Conservation (phyloP, 23 tunicate species). For the Aplidium turbinatum region DNA sequence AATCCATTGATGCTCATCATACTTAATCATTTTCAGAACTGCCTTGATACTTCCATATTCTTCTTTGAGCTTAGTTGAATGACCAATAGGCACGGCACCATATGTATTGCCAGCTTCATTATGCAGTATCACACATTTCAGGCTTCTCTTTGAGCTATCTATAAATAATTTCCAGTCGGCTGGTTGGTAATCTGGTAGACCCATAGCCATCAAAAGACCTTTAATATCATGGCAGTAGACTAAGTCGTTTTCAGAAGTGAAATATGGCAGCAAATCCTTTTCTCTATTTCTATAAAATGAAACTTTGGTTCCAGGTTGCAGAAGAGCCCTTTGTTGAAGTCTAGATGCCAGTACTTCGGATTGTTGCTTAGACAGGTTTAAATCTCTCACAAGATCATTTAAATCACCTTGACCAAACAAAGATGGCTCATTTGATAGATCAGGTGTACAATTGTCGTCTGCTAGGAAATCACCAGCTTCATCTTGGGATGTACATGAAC, state of each 20-base stretch:
- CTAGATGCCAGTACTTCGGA: conserved; percentile 11
- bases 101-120: conserved; percentile 11
- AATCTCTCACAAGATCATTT: conserved; percentile 13
- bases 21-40: background rate
- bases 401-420: background rate
- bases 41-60: conserved; percentile 6
- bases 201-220: background rate
- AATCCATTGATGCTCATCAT: conserved; percentile 21
- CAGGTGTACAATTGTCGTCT: no score
- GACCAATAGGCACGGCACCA: conserved; percentile 12
- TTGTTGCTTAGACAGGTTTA: background rate
- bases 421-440: background rate
- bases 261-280: background rate
- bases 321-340: conserved; percentile 1
- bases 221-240: conserved; percentile 13
- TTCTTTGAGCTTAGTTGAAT: conserved; percentile 9
- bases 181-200: background rate
- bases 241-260: conserved; percentile 5
- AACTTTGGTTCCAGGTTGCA: conserved; percentile 11
- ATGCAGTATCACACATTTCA: conserved; percentile 16
- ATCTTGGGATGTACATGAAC: no score
- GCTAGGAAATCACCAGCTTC: no score
- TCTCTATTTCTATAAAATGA: conserved; percentile 26
- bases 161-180: conserved; percentile 2
- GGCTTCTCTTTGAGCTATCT: conserved; percentile 2